Conservation (phyloP, 2,113 vertebrate species). For the Fregetta grallaria region DNA sequence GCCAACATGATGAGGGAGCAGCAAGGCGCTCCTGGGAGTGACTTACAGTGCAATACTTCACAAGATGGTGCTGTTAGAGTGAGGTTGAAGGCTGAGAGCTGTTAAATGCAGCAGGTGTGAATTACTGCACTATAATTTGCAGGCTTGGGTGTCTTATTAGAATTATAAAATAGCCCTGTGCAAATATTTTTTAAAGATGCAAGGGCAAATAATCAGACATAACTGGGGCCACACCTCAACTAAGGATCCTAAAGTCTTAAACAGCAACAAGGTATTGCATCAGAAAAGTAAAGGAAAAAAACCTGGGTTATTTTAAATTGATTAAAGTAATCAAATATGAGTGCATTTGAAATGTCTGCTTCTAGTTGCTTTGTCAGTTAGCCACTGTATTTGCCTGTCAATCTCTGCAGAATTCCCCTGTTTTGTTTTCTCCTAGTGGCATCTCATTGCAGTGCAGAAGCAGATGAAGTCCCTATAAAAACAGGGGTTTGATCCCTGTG, state of each 20-base stretch:
- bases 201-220: not conserved
- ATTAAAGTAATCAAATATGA: not conserved
- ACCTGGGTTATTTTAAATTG: not conserved
- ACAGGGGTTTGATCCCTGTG: not conserved
- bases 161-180: not conserved
- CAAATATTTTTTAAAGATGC: not conserved
- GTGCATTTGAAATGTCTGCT: not conserved
- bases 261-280: not conserved
- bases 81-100: not conserved
- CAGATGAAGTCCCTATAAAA: not conserved
- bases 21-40: not conserved
- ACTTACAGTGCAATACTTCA: not conserved
- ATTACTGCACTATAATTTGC: not conserved
- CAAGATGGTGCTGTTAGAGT: not conserved
- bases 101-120: conserved; percentile 3
- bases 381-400: not conserved
- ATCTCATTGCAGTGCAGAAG: not conserved
- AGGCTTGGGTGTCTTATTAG: not conserved
- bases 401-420: not conserved
- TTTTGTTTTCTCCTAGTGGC: not conserved
- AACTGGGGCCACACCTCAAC: not conserved
- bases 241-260: not conserved
- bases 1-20: not conserved
- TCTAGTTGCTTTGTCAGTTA: not conserved
- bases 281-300: not conserved